Evolutionary conservation across 2,797 vertebrate genomes (phyloP).

Genomic region (Silurus lanzhouensis): DNA sequence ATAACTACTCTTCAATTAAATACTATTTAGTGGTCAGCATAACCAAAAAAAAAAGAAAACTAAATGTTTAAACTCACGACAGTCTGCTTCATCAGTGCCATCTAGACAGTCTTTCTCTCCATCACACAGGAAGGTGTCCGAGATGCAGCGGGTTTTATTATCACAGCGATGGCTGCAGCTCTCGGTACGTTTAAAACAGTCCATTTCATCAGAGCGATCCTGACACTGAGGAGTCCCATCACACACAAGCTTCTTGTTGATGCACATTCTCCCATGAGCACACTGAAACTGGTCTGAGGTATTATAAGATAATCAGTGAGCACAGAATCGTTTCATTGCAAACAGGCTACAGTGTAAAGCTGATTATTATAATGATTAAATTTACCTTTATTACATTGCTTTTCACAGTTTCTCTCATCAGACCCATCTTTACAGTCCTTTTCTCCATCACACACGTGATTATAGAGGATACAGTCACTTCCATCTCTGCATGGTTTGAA

Average conservation of each 20-base stretch:
- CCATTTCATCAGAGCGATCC: conserved; percentile 71
- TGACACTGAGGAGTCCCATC: conserved; percentile 73
- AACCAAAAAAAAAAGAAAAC: no score
- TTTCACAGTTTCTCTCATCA: conserved; percentile 69
- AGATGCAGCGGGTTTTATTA: conserved; percentile 66
- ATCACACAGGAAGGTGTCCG: conserved; percentile 73
- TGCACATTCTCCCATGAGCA: conserved; percentile 66
- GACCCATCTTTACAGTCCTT: conserved; percentile 75
- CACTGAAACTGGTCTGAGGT: conserved; percentile 81
- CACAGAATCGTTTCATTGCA: background rate
- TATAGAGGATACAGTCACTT: conserved; percentile 64
- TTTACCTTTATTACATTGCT: conserved; percentile 70
- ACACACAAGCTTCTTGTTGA: conserved; percentile 55
- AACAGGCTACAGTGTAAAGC: background rate
- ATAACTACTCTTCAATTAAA: no score
- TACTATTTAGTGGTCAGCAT: no score
- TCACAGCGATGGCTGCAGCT: conserved; percentile 74
- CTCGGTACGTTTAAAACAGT: conserved; percentile 68
- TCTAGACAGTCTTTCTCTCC: conserved; percentile 74
- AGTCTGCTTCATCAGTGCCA: conserved; percentile 64
- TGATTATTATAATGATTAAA: background rate
- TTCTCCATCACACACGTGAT: conserved; percentile 74
- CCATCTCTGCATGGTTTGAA: conserved; percentile 67
- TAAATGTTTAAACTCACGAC: background rate
- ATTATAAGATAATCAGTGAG: background rate